A percentile compares a stretch with the other conserved stretches of the same genome.
Conservation (phyloP, 1,140 invertebrate species). For the Marisa cornuarietis region DNA sequence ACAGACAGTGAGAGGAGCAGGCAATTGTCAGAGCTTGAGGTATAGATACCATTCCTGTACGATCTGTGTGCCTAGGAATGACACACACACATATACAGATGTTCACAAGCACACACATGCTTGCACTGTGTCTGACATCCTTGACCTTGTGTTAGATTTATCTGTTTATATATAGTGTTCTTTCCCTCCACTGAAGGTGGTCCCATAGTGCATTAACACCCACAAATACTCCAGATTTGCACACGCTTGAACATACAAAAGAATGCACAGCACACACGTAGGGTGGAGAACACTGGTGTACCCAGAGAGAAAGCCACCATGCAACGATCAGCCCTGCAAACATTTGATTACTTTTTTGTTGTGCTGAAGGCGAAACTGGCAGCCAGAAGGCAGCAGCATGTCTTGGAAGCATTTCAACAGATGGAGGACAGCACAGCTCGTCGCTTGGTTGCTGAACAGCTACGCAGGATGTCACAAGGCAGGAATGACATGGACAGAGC, state of each 20-base stretch:
- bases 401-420: constrained; percentile 45
- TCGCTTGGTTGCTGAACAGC: constrained; percentile 55
- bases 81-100: no score
- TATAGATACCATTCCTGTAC: constrained; percentile 10
- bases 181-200: no score
- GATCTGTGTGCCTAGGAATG: no score
- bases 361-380: constrained; percentile 51
- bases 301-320: not conserved
- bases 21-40: constrained; percentile 54
- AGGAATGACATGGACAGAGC: constrained; percentile 21
- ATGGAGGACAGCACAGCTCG: constrained; percentile 56
- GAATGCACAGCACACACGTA: not conserved
- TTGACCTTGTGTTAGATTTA: no score
- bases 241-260: not conserved
- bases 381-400: constrained; percentile 44
- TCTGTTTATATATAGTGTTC: no score
- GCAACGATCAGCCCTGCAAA: not conserved
- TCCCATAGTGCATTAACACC: no score
- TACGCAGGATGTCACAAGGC: constrained; percentile 47
- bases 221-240: no score
- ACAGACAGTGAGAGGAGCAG: constrained; percentile 46
- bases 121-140: no score
- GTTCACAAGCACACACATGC: no score
- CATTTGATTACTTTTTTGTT: not conserved
- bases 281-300: not conserved